Evolutionary conservation across 1,140 invertebrate species (phyloP).

Genomic region (Halesus radiatus): DNA sequence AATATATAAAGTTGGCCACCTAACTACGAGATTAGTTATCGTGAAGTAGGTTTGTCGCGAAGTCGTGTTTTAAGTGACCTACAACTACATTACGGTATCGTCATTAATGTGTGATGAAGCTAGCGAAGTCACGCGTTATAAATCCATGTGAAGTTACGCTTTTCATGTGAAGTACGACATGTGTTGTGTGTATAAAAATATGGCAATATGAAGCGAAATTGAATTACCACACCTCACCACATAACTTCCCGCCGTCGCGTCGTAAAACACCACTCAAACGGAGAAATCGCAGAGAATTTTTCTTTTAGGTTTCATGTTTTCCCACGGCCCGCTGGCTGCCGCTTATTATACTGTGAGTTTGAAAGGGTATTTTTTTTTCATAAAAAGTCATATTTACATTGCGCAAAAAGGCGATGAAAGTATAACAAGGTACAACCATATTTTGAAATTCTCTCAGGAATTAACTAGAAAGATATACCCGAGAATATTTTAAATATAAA

Average conservation of each 20-base stretch:
- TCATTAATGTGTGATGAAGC: too few relatives aligned
- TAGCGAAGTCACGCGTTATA: too few relatives aligned
- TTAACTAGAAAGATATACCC: too few relatives aligned
- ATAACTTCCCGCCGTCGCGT: neutral
- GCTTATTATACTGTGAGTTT: neutral
- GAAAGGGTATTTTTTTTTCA: neutral
- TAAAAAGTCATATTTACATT: neutral
- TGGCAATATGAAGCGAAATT: neutral
- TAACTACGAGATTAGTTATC: too few relatives aligned
- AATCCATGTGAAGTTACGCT: too few relatives aligned
- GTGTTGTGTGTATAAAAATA: conserved; percentile 1
- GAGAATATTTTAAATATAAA: too few relatives aligned
- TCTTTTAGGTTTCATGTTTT: neutral
- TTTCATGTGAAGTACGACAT: neutral
- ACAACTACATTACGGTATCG: too few relatives aligned
- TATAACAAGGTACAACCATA: too few relatives aligned
- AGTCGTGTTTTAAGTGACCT: too few relatives aligned
- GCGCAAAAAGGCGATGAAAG: neutral
- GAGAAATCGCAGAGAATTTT: neutral
- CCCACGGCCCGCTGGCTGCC: neutral
- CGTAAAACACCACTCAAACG: neutral
- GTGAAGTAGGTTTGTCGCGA: too few relatives aligned
- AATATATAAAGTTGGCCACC: too few relatives aligned
- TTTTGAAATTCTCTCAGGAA: too few relatives aligned
- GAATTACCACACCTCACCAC: conserved; percentile 1